These are phyloP conservation scores for Melanotaenia trifasciata DNA, from an alignment of 2,797 vertebrate species.

Conservation along the genomic window DNA sequence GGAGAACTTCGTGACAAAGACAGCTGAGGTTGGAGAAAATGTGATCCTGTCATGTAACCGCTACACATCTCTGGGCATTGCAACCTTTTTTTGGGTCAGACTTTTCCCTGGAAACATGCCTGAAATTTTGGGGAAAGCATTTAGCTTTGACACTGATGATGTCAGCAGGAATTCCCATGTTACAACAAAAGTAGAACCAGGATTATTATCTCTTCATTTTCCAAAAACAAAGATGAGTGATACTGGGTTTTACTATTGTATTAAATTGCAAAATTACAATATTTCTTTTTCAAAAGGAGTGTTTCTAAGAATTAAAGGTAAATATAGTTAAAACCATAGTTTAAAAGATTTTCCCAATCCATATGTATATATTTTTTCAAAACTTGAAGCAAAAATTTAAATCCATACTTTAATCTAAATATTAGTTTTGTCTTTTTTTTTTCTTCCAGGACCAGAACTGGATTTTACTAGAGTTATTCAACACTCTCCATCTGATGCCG, in stretches of 20 bases:
- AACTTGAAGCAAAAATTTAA: neutral
- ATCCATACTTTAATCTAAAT: neutral
- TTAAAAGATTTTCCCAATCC: no score
- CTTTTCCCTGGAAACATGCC: constrained; percentile 3
- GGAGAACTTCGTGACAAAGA: neutral
- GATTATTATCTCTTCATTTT: constrained; percentile 3
- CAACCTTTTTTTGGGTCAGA: neutral
- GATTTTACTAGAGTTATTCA: neutral
- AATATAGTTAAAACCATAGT: neutral
- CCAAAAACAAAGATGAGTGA: neutral
- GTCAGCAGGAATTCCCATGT: neutral
- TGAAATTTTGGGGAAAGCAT: constrained; percentile 14
- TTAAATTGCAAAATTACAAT: neutral
- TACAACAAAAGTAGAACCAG: constrained; percentile 4
- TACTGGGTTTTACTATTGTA: constrained; percentile 19
- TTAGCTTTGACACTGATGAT: neutral
- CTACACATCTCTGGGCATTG: rapidly evolving
- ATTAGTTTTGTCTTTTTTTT: neutral
- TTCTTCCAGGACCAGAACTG: constrained; percentile 9
- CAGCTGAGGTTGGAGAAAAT: constrained; percentile 9
- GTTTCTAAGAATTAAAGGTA: constrained; percentile 11
- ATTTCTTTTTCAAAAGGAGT: neutral
- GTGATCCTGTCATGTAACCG: constrained; percentile 4
- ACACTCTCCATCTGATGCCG: neutral
- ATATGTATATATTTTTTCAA: no score